phyloP scores from a whole-genome alignment of 2,888 invertebrate genomes.

The Stenchaetothrips biformis region DNA sequence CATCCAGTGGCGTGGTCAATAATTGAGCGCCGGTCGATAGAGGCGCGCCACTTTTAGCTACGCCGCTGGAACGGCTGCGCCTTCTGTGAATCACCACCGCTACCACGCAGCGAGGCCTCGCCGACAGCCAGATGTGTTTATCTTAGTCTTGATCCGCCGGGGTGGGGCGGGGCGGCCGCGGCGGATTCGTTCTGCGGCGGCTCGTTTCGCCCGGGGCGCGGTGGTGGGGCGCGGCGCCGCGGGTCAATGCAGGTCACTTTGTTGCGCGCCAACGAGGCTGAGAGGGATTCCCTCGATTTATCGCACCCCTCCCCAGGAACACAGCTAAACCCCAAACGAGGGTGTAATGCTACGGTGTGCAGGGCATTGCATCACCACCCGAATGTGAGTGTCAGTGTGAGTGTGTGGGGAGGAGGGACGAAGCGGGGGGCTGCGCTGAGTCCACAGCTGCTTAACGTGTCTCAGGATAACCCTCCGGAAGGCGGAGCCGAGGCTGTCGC shows the following conservation, averaged over 20 bases:
- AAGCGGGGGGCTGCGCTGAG: too few relatives aligned
- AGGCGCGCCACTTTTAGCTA: too few relatives aligned
- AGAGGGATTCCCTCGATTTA: background rate
- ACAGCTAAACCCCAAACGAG: slow-evolving; percentile 10
- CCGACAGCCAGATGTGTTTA: too few relatives aligned
- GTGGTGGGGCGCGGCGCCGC: background rate
- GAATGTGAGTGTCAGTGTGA: background rate
- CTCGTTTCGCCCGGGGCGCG: background rate
- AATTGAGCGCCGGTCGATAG: too few relatives aligned
- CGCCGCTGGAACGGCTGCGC: background rate
- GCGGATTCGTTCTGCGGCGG: background rate
- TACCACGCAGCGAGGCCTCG: too few relatives aligned
- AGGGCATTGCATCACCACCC: slow-evolving; percentile 6
- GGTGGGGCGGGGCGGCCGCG: background rate
- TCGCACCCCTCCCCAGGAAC: background rate
- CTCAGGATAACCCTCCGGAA: too few relatives aligned
- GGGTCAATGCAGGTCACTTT: background rate
- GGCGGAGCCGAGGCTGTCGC: too few relatives aligned
- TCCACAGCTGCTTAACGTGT: too few relatives aligned
- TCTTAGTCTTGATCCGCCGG: background rate
- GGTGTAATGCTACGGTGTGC: background rate
- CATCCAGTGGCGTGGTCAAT: too few relatives aligned
- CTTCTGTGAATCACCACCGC: too few relatives aligned
- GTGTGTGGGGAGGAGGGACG: background rate
- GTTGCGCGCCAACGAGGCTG: background rate